Percentiles rank a stretch among this genome's conserved stretches.
Evolutionary conservation across 1,140 invertebrate genomes (phyloP).

Genomic region (Heliconius hewitsoni): DNA sequence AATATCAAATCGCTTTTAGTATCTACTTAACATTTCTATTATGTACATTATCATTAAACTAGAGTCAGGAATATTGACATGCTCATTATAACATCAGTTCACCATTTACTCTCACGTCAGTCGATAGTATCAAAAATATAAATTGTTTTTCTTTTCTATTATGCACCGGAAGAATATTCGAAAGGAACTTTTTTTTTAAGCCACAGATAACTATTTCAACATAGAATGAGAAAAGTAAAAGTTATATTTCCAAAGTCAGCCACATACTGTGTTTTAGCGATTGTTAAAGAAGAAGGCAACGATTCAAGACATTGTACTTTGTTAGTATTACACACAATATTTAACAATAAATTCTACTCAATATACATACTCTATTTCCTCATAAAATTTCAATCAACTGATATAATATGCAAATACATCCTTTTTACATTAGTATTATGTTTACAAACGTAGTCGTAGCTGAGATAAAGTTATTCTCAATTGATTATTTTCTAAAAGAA

Average conservation of each 20-base stretch:
- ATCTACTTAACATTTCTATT: constrained; percentile 68
- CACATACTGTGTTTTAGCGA: background rate
- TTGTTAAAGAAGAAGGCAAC: constrained; percentile 40
- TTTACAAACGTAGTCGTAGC: constrained; percentile 6
- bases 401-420: constrained; percentile 24
- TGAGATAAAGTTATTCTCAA: constrained; percentile 5
- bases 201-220: constrained; percentile 10
- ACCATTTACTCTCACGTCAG: constrained; percentile 33
- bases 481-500: background rate
- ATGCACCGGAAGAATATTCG: constrained; percentile 3
- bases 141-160: background rate
- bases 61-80: constrained; percentile 72
- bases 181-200: constrained; percentile 7
- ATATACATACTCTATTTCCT: constrained; percentile 36
- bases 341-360: constrained; percentile 51
- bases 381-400: constrained; percentile 27
- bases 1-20: constrained; percentile 65
- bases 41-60: constrained; percentile 69
- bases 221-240: constrained; percentile 8
- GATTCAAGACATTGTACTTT: constrained; percentile 54
- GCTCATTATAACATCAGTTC: constrained; percentile 68
- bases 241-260: constrained; percentile 1
- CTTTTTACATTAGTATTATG: constrained; percentile 10
- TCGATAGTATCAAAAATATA: constrained; percentile 30
- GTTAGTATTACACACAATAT: constrained; percentile 48